These are phyloP conservation scores for Polymixis lichenea DNA, from an alignment of 2,888 invertebrate genomes.

Conservation along the genomic window DNA sequence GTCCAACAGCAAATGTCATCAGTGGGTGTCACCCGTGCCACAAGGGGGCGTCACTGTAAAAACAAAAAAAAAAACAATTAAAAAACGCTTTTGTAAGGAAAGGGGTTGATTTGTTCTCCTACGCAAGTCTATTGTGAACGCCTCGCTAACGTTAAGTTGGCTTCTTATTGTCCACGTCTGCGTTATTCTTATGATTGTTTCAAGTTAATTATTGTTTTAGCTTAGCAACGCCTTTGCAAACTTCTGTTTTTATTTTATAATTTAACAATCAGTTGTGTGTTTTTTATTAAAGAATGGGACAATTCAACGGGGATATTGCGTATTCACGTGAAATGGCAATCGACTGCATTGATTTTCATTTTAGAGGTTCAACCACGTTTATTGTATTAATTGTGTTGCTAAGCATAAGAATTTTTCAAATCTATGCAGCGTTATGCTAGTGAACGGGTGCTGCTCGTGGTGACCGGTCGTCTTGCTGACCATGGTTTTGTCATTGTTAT, in stretches of 20 bases:
- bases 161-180: conserved; percentile 36
- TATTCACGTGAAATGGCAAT: neutral
- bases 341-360: neutral
- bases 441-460: too few relatives aligned
- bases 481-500: too few relatives aligned
- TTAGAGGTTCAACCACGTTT: neutral
- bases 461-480: too few relatives aligned
- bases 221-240: neutral
- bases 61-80: conserved; percentile 16
- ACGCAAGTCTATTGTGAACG: conserved; percentile 22
- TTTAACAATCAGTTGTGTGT: neutral
- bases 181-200: conserved; percentile 38
- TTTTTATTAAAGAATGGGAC: neutral
- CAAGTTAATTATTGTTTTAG: conserved; percentile 17
- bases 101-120: conserved; percentile 22
- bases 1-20: neutral
- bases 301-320: neutral
- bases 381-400: neutral
- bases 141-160: neutral
- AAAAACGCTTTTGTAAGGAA: neutral
- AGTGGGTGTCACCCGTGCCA: conserved; percentile 10
- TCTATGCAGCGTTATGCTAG: too few relatives aligned
- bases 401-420: neutral
- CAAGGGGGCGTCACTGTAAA: neutral
- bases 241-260: neutral